A percentile compares a stretch with the other conserved stretches of the same genome.
Evolutionary conservation across 2,113 vertebrate species (phyloP).

Genomic region (Erythrolamprus reginae): DNA sequence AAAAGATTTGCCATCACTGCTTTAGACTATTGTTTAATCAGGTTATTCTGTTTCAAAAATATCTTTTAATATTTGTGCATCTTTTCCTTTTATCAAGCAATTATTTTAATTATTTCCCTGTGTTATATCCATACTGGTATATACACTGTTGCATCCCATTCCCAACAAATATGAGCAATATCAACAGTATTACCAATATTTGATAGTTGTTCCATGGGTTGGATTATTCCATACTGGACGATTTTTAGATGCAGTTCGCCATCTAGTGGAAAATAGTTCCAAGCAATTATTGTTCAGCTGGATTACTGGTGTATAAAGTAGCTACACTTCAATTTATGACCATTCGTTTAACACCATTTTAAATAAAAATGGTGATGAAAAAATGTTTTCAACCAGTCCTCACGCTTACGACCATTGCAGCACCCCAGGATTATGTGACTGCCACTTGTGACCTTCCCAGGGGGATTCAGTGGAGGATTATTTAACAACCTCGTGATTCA

Average conservation of each 20-base stretch:
- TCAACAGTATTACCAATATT: neutral
- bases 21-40: neutral
- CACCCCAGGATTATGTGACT: neutral
- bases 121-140: neutral
- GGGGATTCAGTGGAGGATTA: neutral
- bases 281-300: neutral
- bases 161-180: neutral
- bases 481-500: neutral
- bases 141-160: neutral
- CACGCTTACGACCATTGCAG: neutral
- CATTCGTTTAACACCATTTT: neutral
- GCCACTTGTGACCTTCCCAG: neutral
- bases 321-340: neutral
- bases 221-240: neutral
- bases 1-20: too few species aligned
- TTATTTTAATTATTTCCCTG: neutral
- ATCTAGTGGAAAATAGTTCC: constrained; percentile 5
- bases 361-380: neutral
- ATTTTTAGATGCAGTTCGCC: neutral
- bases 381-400: neutral
- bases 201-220: neutral
- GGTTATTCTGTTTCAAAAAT: neutral
- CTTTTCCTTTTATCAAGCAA: neutral
- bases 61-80: neutral
- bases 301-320: neutral